Conservation (phyloP, 2,113 vertebrate genomes). For the Protobothrops mucrosquamatus region DNA sequence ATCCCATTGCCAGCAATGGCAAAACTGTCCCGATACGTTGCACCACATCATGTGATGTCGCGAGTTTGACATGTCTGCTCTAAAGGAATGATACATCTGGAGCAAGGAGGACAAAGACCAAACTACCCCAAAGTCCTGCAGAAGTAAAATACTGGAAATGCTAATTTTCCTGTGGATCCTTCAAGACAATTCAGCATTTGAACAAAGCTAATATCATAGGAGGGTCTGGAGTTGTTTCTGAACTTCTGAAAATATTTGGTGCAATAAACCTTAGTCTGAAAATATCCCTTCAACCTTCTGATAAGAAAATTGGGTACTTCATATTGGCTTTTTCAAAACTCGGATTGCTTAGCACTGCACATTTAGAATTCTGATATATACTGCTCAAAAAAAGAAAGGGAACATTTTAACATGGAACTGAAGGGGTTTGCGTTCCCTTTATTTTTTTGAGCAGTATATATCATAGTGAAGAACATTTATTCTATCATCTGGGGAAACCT, state of each 20-base stretch:
- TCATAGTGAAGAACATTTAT: not conserved
- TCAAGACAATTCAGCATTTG: no score
- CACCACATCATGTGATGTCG: no score
- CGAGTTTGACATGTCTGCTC: no score
- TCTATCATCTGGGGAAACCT: not conserved
- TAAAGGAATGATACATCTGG: not conserved
- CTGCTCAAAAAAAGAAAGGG: no score
- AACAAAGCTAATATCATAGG: not conserved
- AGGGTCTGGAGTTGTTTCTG: no score
- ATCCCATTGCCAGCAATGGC: no score
- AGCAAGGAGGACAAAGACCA: not conserved
- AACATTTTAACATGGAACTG: no score
- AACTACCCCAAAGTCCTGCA: not conserved
- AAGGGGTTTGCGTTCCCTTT: no score
- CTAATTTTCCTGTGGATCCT: not conserved
- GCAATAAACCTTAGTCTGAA: not conserved
- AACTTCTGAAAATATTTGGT: not conserved
- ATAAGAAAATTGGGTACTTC: not conserved
- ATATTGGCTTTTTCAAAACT: not conserved
- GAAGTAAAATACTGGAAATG: not conserved
- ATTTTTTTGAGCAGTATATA: no score
- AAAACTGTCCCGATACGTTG: no score
- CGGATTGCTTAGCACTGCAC: not conserved
- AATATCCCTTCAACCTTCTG: not conserved
- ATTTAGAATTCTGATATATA: not conserved